Evolutionary conservation across 1,140 invertebrate species (phyloP).

Genomic region (Ceratina calcarata): DNA sequence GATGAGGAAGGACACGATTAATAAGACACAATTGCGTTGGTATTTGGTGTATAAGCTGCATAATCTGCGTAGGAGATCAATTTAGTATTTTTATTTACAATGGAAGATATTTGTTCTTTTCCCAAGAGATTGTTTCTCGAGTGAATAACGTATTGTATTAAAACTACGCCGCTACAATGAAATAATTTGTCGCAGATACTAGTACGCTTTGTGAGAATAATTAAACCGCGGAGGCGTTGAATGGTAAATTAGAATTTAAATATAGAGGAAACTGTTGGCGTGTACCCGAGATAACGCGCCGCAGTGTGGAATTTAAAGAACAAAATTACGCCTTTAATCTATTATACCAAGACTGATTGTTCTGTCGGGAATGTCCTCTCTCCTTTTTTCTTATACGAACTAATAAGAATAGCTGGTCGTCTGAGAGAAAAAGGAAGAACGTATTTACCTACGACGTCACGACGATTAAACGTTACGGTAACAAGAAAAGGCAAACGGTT

Average conservation of each 20-base stretch:
- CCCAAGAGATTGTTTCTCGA: neutral
- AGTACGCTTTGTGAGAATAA: neutral
- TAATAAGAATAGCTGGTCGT: neutral
- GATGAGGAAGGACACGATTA: too few species aligned
- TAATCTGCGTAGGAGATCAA: too few species aligned
- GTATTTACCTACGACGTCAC: neutral
- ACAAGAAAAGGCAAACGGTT: neutral
- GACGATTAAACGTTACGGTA: slow-evolving; percentile 32
- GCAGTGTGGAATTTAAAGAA: neutral
- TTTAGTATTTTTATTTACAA: too few species aligned
- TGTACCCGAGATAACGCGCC: neutral
- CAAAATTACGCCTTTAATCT: neutral
- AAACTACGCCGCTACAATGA: neutral
- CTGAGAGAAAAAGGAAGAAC: neutral
- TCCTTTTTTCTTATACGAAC: neutral
- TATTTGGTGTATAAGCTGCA: too few species aligned
- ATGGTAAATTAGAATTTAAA: slow-evolving; percentile 13
- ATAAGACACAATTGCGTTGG: too few species aligned
- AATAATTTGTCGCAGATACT: neutral
- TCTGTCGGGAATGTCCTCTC: neutral
- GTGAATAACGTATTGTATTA: too few species aligned
- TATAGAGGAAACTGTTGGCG: too few species aligned
- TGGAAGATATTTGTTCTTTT: too few species aligned
- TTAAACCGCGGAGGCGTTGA: neutral
- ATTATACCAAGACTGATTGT: neutral